Base-by-base conservation (phyloP, 2,113 vertebrate genomes). In the Daboia siamensis region DNA sequence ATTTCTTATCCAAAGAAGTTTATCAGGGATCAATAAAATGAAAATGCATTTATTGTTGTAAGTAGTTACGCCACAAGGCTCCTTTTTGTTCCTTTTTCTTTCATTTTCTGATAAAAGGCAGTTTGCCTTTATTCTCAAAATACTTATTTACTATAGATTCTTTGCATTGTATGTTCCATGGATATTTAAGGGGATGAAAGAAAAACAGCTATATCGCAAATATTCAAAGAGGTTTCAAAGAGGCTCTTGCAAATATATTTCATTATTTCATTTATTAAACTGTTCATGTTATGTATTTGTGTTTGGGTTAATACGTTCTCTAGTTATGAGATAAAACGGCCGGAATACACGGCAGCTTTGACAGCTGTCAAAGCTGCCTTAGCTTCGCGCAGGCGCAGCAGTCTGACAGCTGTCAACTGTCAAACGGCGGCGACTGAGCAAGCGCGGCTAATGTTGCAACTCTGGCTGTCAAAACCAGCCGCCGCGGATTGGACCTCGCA, bases 11-110 rank as follows among this genome's bases (percentile, higher is more conserved):
- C 95, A 94, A 90, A 89, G 96, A 97, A 97, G 95, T 97, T 97
- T 95, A 97, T 97, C 97, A 95, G 91, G 95, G 97, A 97, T 97
- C 97, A 97, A 96, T 96, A 97, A 97, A 97, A 97, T 95, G 7
- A 80, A 80, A 98, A 95, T 97, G 96, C 97, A 96, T 97, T 97
- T 96, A 96, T 96, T 97, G 96, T 98, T 97, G 90, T 69, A 97
- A 97, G 85, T 92, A 92, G 90, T 97, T 95, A 96, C 96, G 97
- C 96, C 74, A 80, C 20, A 80, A 80, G 17, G 33, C 44, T 39
- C 39, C 17, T 44, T 21, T 21, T 80, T 80, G 48, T 80, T 39
- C 20, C 69, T 39, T 80, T 39, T 39, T 94, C 61, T 97, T 88
- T 94, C 61, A 95, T 95, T 97, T 97, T 92, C 90, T 92, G 39